Evolutionary conservation across 2,888 invertebrate genomes (phyloP), one percentile per base, ranked within the genome.

Genomic region (Stenoptilia bipunctidactyla): DNA sequence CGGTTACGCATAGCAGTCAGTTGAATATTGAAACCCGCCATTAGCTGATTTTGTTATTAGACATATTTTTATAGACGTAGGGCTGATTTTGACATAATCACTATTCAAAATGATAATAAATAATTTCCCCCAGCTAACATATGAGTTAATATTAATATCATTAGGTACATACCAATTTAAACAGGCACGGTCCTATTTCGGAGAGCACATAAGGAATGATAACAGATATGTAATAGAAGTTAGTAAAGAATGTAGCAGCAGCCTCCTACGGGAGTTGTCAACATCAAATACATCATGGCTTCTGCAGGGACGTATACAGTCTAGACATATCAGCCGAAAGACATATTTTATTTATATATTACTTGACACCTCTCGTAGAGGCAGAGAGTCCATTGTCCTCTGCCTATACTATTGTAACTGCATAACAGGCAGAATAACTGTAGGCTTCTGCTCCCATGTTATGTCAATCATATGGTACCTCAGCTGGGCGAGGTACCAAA

Each of bases 101-200:
- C n/a, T n/a, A n/a, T n/a, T n/a, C n/a, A n/a, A n/a, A n/a, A n/a
- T n/a, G n/a, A n/a, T n/a, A n/a, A n/a, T n/a, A n/a, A n/a, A n/a
- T n/a, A n/a, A 37, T 34, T 40, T 40, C 25, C 37, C n/a, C 40
- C 4, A 33, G 37, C 14, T 33, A 37, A 12, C 33, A 10, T 12
- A 10, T n/a, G 14, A 40, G 37, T 20, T 36, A 40, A 33, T n/a
- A 30, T 40, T 15, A 27, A 15, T 10, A 27, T 40, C 15, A 40
- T 40, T 20, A n/a, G 40, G 27, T 36, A 15, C 36, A 12, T 40
- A 40, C 13, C 36, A 36, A 36, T 27, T 40, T 9, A 40, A 27
- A 27, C 40, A 40, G 27, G 40, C 40, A 2, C 14, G 40, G 13
- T 40, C 40, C 6, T 40, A 40, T 15, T 27, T 36, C 36, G 40